phyloP scores from a whole-genome alignment of 2,113 vertebrate species.

The Oophaga pumilio region DNA sequence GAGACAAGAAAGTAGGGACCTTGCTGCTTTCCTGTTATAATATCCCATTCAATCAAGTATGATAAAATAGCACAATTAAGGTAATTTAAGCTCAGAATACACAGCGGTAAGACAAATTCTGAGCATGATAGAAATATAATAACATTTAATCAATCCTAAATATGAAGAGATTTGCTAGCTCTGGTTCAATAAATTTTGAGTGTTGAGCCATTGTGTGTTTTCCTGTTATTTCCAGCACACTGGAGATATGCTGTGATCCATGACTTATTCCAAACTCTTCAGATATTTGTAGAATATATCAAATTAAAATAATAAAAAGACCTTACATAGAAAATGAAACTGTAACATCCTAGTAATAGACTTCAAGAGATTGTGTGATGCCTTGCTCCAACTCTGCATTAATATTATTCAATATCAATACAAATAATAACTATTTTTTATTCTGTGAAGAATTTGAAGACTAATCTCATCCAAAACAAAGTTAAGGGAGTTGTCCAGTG shows the following conservation, averaged over 20 bases:
- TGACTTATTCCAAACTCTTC: not conserved
- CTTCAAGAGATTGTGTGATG: not conserved
- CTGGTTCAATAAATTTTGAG: not conserved
- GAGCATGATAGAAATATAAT: constrained; percentile 11
- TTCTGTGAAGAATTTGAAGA: too few relatives aligned
- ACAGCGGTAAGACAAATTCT: constrained; percentile 8
- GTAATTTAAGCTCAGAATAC: constrained; percentile 23
- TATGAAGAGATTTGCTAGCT: constrained; percentile 5
- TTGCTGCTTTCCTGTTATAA: constrained; percentile 32
- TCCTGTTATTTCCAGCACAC: not conserved
- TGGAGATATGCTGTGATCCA: not conserved
- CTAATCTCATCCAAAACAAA: too few relatives aligned
- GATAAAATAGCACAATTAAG: constrained; percentile 44
- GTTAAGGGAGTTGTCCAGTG: too few relatives aligned
- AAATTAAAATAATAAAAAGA: not conserved
- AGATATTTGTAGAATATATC: not conserved
- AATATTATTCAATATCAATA: not conserved
- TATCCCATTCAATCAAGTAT: constrained; percentile 38
- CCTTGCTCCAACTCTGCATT: not conserved
- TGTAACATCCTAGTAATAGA: not conserved
- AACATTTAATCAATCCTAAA: constrained; percentile 29
- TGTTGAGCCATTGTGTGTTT: constrained; percentile 13
- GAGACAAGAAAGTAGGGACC: not conserved
- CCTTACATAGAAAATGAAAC: not conserved
- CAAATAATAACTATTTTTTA: too few relatives aligned